These are phyloP conservation scores for Aphyosemion australe DNA, from an alignment of 2,113 vertebrate genomes.

Conservation along the genomic window DNA sequence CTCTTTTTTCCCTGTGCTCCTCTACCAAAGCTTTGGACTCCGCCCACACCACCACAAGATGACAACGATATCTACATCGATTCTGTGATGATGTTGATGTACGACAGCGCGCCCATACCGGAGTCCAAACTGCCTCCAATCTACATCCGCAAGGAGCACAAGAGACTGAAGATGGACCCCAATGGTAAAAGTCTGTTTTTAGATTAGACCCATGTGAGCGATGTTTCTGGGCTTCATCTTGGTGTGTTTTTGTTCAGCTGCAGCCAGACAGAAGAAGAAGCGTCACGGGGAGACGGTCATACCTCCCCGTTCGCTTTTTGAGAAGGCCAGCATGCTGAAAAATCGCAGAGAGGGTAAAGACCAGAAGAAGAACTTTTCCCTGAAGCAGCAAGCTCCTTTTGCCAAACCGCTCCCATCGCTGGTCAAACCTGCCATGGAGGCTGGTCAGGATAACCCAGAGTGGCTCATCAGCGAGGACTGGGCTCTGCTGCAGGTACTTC, in stretches of 20 bases:
- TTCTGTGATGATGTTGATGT: slow-evolving; percentile 93
- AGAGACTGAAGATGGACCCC: slow-evolving; percentile 88
- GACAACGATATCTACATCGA: slow-evolving; percentile 94
- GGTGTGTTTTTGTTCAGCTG: slow-evolving; percentile 61
- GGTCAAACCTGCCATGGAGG: slow-evolving; percentile 87
- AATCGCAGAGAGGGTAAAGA: slow-evolving; percentile 90
- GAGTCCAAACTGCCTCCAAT: slow-evolving; percentile 90
- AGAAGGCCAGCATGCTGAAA: slow-evolving; percentile 89
- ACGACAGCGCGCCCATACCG: slow-evolving; percentile 87
- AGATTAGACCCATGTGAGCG: neutral
- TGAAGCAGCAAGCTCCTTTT: slow-evolving; percentile 91
- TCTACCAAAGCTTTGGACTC: slow-evolving; percentile 87
- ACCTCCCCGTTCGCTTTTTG: slow-evolving; percentile 91
- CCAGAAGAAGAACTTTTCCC: slow-evolving; percentile 91
- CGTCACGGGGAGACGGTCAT: slow-evolving; percentile 90
- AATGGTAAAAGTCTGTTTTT: slow-evolving; percentile 74
- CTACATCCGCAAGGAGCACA: slow-evolving; percentile 90
- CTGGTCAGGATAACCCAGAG: slow-evolving; percentile 89
- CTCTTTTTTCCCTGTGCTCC: neutral
- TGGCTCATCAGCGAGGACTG: slow-evolving; percentile 96
- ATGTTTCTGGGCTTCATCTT: neutral
- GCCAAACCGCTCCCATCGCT: slow-evolving; percentile 90
- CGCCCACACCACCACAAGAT: slow-evolving; percentile 92
- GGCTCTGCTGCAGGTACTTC: slow-evolving; percentile 89
- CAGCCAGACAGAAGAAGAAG: slow-evolving; percentile 91